phyloP scores from a whole-genome alignment of 2,797 vertebrate species.

The Leptodactylus fallax region DNA sequence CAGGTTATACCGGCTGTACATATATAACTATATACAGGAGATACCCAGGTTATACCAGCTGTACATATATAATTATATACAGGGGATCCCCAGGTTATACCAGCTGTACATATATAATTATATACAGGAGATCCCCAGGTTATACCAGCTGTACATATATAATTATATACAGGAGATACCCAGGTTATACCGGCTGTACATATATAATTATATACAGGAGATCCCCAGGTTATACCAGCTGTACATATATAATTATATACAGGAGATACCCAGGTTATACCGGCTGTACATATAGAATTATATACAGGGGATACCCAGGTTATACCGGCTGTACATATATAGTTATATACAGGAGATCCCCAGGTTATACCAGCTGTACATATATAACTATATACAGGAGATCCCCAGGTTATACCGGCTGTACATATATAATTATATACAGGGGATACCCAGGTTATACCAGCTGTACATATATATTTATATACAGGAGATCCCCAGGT shows the following conservation, averaged over 20 bases:
- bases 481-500: too few relatives aligned
- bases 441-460: too few relatives aligned
- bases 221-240: neutral
- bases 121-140: too few relatives aligned
- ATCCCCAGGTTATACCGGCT: neutral
- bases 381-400: constrained; percentile 5
- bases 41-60: neutral
- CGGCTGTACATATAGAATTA: too few relatives aligned
- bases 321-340: neutral
- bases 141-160: too few relatives aligned
- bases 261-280: constrained; percentile 73
- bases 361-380: neutral
- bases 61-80: too few relatives aligned
- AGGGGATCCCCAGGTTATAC: neutral
- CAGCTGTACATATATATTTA: too few relatives aligned
- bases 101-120: neutral
- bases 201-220: neutral
- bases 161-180: too few relatives aligned
- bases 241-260: neutral
- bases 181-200: neutral
- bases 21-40: neutral
- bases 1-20: neutral
- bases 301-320: neutral
- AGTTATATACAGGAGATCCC: neutral
- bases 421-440: neutral